Conservation (phyloP, 35 echinoderm and acorn worm species). For the Apostichopus parvimensis region DNA sequence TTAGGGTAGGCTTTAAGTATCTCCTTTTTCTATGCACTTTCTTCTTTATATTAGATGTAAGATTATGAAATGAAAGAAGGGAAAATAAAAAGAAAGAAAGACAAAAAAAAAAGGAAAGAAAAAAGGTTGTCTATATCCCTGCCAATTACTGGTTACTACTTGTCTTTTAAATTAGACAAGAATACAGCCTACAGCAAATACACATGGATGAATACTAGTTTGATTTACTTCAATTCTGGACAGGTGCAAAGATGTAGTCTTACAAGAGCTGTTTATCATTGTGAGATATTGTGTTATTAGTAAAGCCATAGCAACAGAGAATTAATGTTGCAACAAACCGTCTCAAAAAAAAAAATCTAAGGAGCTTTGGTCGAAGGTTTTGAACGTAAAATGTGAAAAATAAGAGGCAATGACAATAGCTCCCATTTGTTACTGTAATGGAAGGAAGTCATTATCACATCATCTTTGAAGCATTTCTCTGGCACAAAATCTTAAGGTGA, state of each 20-base stretch:
- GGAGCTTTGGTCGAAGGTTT: background rate
- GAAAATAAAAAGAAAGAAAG: background rate
- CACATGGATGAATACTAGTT: background rate
- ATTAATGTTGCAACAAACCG: slow-evolving; percentile 2
- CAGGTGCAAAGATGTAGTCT: background rate
- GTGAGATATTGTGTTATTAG: slow-evolving; percentile 8
- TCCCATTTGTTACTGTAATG: slow-evolving; percentile 9
- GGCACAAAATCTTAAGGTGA: background rate
- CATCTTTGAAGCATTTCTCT: background rate
- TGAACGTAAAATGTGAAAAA: too few relatives aligned
- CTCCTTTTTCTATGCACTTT: too few relatives aligned
- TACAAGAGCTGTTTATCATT: background rate
- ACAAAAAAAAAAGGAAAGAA: background rate
- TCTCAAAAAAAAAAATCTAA: background rate
- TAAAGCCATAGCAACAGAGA: slow-evolving; percentile 1
- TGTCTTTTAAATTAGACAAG: background rate
- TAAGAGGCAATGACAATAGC: background rate
- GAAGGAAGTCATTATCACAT: slow-evolving; percentile 9
- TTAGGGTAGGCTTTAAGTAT: too few relatives aligned
- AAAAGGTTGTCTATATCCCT: background rate
- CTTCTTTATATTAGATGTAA: background rate
- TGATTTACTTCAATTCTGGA: slow-evolving; percentile 1
- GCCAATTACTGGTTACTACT: background rate
- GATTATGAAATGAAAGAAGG: background rate
- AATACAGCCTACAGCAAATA: background rate